Evolutionary conservation across 1,140 invertebrate genomes (phyloP).

Genomic region (Helicorthomorpha holstii): DNA sequence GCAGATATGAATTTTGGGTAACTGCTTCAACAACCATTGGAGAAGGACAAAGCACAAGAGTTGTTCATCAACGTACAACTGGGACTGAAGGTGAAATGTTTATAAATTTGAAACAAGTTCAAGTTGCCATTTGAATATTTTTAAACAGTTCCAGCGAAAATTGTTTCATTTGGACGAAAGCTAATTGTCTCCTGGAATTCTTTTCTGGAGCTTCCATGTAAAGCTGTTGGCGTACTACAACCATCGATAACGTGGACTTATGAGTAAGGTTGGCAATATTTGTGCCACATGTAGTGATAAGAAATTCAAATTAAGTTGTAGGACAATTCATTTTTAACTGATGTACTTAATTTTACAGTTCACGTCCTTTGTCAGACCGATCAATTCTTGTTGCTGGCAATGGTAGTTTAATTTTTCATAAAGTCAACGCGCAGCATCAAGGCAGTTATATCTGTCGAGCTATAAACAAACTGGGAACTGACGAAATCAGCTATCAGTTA

Average conservation of each 20-base stretch:
- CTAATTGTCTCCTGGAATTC: conserved; percentile 79
- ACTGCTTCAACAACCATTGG: conserved; percentile 22
- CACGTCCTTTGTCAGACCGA: background rate
- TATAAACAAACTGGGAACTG: conserved; percentile 78
- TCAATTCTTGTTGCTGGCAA: conserved; percentile 31
- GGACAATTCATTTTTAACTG: too few relatives aligned
- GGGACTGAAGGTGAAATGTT: conserved; percentile 2
- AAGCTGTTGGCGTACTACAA: conserved; percentile 71
- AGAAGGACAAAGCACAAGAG: conserved; percentile 15
- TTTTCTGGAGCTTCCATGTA: conserved; percentile 73
- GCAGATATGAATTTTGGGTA: conserved; percentile 21
- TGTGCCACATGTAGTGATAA: too few relatives aligned
- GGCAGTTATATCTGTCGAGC: conserved; percentile 65
- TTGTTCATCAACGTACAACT: background rate
- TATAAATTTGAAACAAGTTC: background rate
- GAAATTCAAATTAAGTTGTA: too few relatives aligned
- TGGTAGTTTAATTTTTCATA: conserved; percentile 73
- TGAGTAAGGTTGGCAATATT: conserved; percentile 1
- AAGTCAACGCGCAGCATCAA: conserved; percentile 71
- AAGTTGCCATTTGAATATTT: background rate
- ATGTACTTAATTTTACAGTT: too few relatives aligned
- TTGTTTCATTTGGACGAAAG: conserved; percentile 77
- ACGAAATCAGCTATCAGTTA: conserved; percentile 74
- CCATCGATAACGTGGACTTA: conserved; percentile 62
- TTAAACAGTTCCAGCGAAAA: conserved; percentile 67